Base-by-base conservation (phyloP, 2,888 invertebrate genomes). In the Carabus problematicus region DNA sequence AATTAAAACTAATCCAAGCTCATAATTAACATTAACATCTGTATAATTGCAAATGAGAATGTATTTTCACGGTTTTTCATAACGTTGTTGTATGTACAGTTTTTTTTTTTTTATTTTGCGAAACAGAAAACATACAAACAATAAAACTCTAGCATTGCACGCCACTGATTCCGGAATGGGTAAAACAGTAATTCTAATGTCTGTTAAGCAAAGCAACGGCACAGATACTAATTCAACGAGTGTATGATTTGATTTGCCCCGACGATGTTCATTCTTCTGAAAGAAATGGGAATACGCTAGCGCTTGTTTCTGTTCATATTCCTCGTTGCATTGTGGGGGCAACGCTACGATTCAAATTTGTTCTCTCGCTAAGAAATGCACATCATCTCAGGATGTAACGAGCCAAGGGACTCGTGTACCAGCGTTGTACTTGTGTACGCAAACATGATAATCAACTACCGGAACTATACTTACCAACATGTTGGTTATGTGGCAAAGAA, bases 201-300 rank as follows among this genome's bases (percentile, higher is more conserved):
- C 55, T 55, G 18, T 55, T 55, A 55, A 55, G 29, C 55, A 55
- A 55, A 55, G 29, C 55, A 55, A 55, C 11, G 7, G 19, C 29
- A 16, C 55, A 55, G 60, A 60, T 60, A 60, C 45, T 60, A 62
- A 62, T 62, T 62, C 61, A 49, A 12, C 49, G 40, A 40, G 61
- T 47, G 61, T 12, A 62, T 29, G 49, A 62, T 62, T 62, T 39
- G 61, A 62, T 62, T 62, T 49, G 61, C 45, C n/a, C 12, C 43
- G 42, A 60, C 29, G 43, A 29, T 16, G 45, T n/a, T 47, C 61
- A 39, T 47, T 62, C 61, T 45, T n/a, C 61, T 47, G 39, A 49
- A 49, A 62, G 61, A 62, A 62, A 62, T 62, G 47, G 61, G 47
- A 62, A 62, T 40, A 62, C 61, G 29, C 61, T 3, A 16, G 61